A percentile compares a stretch with the other conserved stretches of the same genome.
Conservation (phyloP, 37 sponge, comb jelly and placozoan species). For the Spongia lamella region DNA sequence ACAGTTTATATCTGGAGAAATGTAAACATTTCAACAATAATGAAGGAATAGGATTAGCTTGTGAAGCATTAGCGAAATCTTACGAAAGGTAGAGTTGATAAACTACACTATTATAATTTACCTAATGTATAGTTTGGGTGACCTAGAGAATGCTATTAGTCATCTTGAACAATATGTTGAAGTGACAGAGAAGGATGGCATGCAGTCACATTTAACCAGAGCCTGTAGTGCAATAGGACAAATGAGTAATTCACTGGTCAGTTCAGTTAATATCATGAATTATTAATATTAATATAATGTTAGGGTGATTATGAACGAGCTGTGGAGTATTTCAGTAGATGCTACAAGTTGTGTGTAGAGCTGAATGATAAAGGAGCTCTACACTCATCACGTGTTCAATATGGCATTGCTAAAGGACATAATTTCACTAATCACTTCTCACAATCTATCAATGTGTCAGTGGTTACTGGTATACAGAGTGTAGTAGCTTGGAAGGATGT, state of each 20-base stretch:
- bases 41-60: slow-evolving; percentile 69
- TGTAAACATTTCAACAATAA: slow-evolving; percentile 69
- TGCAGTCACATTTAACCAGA: slow-evolving; percentile 24
- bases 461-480: too few relatives aligned
- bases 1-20: slow-evolving; percentile 70
- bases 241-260: slow-evolving; percentile 78
- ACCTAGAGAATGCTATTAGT: slow-evolving; percentile 69
- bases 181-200: slow-evolving; percentile 59
- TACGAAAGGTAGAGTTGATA: slow-evolving; percentile 62
- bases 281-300: not conserved
- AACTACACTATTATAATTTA: not conserved
- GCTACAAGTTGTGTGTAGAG: slow-evolving; percentile 50
- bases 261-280: not conserved
- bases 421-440: slow-evolving; percentile 45
- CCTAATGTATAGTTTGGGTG: slow-evolving; percentile 59
- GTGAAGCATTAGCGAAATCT: slow-evolving; percentile 71
- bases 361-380: slow-evolving; percentile 46
- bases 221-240: slow-evolving; percentile 83
- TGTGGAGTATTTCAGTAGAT: slow-evolving; percentile 61
- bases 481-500: too few relatives aligned
- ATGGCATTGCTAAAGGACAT: slow-evolving; percentile 78
- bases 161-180: slow-evolving; percentile 77
- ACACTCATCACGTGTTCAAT: slow-evolving; percentile 59
- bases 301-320: slow-evolving; percentile 82
- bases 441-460: too few relatives aligned